Evolutionary conservation across 35 echinoderm and acorn worm species (phyloP).

Genomic region (Heliocidaris tuberculata): DNA sequence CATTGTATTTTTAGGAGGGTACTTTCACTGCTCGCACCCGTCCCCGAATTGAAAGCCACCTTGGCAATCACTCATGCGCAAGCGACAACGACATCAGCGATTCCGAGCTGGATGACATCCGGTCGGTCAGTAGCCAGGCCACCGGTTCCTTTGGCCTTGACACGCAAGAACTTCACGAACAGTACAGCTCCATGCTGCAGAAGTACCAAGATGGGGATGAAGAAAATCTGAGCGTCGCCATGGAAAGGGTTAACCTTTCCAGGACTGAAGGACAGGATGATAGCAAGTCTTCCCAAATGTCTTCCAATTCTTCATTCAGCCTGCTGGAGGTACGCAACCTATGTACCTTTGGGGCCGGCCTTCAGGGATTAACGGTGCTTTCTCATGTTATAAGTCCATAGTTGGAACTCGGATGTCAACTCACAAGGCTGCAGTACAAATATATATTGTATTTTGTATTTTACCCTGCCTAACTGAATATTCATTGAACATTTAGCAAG

Average conservation of each 20-base stretch:
- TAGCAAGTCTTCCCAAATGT: conserved; percentile 40
- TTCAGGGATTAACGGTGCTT: conserved; percentile 37
- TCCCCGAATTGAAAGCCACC: conserved; percentile 87
- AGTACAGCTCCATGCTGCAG: conserved; percentile 82
- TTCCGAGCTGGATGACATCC: conserved; percentile 59
- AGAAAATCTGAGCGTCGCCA: neutral
- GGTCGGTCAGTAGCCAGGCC: conserved; percentile 59
- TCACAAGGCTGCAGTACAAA: neutral
- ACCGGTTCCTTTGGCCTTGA: conserved; percentile 72
- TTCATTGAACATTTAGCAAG: neutral
- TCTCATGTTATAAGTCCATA: neutral
- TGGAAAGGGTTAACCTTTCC: neutral
- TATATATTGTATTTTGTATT: neutral
- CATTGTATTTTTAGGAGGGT: conserved; percentile 79
- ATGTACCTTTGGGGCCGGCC: neutral
- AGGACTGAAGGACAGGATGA: neutral
- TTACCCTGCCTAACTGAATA: neutral
- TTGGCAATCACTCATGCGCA: conserved; percentile 58
- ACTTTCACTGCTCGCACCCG: conserved; percentile 86
- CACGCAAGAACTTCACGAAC: conserved; percentile 83
- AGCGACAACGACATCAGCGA: conserved; percentile 73
- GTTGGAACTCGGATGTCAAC: neutral
- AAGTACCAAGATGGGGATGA: conserved; percentile 67
- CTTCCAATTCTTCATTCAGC: conserved; percentile 24
- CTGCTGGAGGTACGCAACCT: neutral